A percentile compares a stretch with the other conserved stretches of the same genome.
Evolutionary conservation across 2,888 invertebrate species (phyloP).

Genomic region (Callosobruchus maculatus): DNA sequence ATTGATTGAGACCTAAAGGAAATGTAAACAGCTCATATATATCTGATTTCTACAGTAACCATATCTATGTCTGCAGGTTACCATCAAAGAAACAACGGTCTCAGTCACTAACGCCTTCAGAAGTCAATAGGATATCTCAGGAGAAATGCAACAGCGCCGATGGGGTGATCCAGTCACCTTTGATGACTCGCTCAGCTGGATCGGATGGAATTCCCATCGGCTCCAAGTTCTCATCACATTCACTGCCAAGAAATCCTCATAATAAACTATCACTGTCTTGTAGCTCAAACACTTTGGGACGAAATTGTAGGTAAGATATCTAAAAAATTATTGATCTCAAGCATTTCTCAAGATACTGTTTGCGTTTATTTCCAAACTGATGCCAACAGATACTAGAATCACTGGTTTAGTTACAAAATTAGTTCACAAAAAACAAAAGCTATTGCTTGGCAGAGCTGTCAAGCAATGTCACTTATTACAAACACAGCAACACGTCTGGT

Average conservation of each 20-base stretch:
- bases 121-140: conserved; percentile 49
- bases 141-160: conserved; percentile 70
- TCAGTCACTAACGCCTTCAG: conserved; percentile 71
- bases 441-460: too few species aligned
- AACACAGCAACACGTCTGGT: too few species aligned
- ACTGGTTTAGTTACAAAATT: too few species aligned
- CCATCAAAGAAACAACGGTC: conserved; percentile 67
- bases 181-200: conserved; percentile 49
- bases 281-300: conserved; percentile 47
- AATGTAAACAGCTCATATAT: too few species aligned
- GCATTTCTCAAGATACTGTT: too few species aligned
- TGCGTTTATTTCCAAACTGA: too few species aligned
- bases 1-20: too few species aligned
- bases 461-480: too few species aligned
- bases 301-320: conserved; percentile 48
- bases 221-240: conserved; percentile 57
- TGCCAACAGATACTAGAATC: too few species aligned
- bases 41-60: too few species aligned
- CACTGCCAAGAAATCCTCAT: conserved; percentile 52
- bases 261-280: conserved; percentile 54
- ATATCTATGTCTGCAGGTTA: conserved; percentile 24
- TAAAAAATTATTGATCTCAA: conserved; percentile 29
- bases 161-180: conserved; percentile 59
- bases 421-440: too few species aligned
- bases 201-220: conserved; percentile 37